A percentile compares a stretch with the other conserved stretches of the same genome.
phyloP scores from a whole-genome alignment of 2,888 invertebrate genomes.

The Autographa pulchrina region DNA sequence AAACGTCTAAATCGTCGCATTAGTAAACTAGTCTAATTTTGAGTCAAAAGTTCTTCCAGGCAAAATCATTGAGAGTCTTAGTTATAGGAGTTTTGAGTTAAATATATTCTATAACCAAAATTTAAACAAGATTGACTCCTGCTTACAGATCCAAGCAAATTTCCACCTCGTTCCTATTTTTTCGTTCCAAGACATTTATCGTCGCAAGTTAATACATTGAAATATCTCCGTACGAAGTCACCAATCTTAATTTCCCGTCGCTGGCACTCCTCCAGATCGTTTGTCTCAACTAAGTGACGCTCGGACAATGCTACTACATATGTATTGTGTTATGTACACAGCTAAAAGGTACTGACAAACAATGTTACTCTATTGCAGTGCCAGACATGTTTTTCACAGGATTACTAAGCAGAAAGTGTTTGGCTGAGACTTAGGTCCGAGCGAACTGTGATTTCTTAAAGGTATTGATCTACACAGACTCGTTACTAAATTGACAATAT shows the following conservation, averaged over 20 bases:
- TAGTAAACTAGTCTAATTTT: no score
- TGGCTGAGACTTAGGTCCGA: not conserved
- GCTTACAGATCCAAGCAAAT: not conserved
- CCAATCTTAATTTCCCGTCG: constrained; percentile 58
- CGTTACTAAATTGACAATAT: not conserved
- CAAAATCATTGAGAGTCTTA: no score
- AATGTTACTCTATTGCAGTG: constrained; percentile 26
- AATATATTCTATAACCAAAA: no score
- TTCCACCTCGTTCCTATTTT: constrained; percentile 13
- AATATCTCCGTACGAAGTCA: constrained; percentile 49
- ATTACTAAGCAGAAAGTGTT: not conserved
- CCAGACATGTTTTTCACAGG: constrained; percentile 10
- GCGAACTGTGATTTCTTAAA: no score
- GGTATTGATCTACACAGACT: not conserved
- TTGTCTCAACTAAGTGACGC: constrained; percentile 59
- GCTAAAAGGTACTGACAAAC: constrained; percentile 44
- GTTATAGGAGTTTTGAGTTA: no score
- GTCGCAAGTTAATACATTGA: constrained; percentile 46
- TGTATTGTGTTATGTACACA: constrained; percentile 44
- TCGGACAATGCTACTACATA: constrained; percentile 53
- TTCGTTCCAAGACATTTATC: constrained; percentile 31
- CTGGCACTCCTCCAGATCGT: constrained; percentile 58
- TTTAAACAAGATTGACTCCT: no score
- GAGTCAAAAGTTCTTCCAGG: no score
- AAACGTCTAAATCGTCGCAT: no score